A percentile compares a stretch with the other conserved stretches of the same genome.
Evolutionary conservation across 2,113 vertebrate genomes (phyloP).

Genomic region (Calyptommatus sinebrachiatus): DNA sequence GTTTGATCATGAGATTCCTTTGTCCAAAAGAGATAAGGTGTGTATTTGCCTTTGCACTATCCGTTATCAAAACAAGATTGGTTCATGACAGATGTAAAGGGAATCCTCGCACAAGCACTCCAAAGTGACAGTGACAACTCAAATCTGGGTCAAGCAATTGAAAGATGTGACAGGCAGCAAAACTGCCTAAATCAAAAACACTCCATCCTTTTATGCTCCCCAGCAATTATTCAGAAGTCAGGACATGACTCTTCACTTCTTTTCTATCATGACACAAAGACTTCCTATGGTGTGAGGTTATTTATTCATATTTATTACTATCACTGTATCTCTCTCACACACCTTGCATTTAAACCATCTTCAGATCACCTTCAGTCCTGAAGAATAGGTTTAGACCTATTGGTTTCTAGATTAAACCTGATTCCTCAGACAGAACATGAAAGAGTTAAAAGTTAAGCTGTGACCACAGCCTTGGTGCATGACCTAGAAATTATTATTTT

Average conservation of each 20-base stretch:
- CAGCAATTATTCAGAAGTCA: background rate
- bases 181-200: slow-evolving; percentile 31
- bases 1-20: background rate
- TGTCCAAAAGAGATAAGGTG: background rate
- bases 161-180: slow-evolving; percentile 29
- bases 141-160: slow-evolving; percentile 33
- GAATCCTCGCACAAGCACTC: slow-evolving; percentile 18
- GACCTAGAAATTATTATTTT: no score
- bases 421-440: no score
- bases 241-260: background rate
- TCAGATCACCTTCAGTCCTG: no score
- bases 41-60: no score
- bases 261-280: background rate
- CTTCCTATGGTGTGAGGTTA: background rate
- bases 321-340: background rate
- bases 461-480: no score
- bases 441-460: no score
- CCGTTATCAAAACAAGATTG: background rate
- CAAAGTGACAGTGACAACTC: background rate
- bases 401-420: no score
- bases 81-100: background rate
- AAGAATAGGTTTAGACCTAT: no score
- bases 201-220: background rate
- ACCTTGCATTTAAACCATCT: no score
- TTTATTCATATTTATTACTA: background rate